These are phyloP conservation scores for Trachemys scripta DNA, from an alignment of 2,113 vertebrate genomes.

Conservation along the genomic window DNA sequence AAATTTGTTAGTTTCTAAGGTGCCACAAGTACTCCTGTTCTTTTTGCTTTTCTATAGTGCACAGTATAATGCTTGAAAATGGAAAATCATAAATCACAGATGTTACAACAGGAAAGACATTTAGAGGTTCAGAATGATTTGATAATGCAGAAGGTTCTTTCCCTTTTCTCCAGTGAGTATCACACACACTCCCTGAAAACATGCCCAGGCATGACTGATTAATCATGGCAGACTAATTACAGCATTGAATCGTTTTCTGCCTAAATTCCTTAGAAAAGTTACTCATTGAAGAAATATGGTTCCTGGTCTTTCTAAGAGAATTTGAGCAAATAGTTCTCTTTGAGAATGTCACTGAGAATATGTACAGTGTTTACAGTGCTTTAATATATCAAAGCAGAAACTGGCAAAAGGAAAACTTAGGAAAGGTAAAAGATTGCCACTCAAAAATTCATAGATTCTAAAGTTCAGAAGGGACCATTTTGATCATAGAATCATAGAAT, in stretches of 20 bases:
- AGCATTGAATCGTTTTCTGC: slow-evolving; percentile 16
- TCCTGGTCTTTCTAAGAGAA: background rate
- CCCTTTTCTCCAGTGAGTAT: slow-evolving; percentile 24
- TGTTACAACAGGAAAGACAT: background rate
- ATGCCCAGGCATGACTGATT: slow-evolving; percentile 31
- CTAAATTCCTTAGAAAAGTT: slow-evolving; percentile 31
- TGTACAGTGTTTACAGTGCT: background rate
- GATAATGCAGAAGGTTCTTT: background rate
- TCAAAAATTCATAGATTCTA: background rate
- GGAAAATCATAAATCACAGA: background rate
- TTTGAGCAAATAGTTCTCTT: background rate
- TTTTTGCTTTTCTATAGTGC: background rate
- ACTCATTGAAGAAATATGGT: slow-evolving; percentile 14
- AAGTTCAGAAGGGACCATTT: background rate
- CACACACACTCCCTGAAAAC: slow-evolving; percentile 43
- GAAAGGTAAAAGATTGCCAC: background rate
- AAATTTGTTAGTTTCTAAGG: too few species aligned
- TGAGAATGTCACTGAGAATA: background rate
- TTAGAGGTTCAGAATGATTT: background rate
- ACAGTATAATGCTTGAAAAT: background rate
- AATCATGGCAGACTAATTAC: slow-evolving; percentile 52
- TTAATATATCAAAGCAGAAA: background rate
- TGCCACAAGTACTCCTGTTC: too few species aligned
- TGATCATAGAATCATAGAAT: background rate
- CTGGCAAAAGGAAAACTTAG: background rate